These are phyloP conservation scores for Polydrusus cervinus DNA, from an alignment of 2,888 invertebrate species.

Conservation along the genomic window DNA sequence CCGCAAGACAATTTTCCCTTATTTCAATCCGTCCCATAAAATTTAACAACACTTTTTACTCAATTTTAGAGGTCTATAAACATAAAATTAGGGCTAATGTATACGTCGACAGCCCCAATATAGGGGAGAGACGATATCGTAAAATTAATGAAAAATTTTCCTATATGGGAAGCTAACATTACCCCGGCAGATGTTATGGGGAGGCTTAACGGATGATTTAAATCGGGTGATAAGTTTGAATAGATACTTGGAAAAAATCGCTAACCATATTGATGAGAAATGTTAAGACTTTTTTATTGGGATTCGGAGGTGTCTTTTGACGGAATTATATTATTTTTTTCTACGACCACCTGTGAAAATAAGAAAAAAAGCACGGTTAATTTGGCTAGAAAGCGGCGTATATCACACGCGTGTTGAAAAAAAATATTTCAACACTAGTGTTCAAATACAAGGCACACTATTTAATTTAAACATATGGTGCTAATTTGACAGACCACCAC, in stretches of 20 bases:
- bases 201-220: slow-evolving; percentile 67
- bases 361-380: too few relatives aligned
- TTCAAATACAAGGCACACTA: too few relatives aligned
- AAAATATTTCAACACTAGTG: too few relatives aligned
- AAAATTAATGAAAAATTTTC: slow-evolving; percentile 65
- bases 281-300: background rate
- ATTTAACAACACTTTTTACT: slow-evolving; percentile 37
- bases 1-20: slow-evolving; percentile 14
- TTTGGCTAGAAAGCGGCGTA: too few relatives aligned
- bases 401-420: too few relatives aligned
- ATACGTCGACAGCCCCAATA: slow-evolving; percentile 32
- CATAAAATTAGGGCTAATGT: slow-evolving; percentile 35
- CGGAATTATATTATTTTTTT: background rate
- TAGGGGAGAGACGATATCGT: slow-evolving; percentile 24
- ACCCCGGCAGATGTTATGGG: slow-evolving; percentile 75
- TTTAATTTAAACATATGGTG: too few relatives aligned
- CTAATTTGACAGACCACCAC: too few relatives aligned
- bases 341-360: too few relatives aligned
- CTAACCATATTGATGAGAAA: background rate
- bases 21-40: slow-evolving; percentile 31
- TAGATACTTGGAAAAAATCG: slow-evolving; percentile 1
- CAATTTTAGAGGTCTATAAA: slow-evolving; percentile 43
- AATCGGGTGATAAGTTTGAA: background rate
- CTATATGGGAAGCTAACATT: slow-evolving; percentile 77
- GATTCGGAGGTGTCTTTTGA: background rate